Conservation (phyloP, 2,113 vertebrate species). For the Eupsittula cactorum region DNA sequence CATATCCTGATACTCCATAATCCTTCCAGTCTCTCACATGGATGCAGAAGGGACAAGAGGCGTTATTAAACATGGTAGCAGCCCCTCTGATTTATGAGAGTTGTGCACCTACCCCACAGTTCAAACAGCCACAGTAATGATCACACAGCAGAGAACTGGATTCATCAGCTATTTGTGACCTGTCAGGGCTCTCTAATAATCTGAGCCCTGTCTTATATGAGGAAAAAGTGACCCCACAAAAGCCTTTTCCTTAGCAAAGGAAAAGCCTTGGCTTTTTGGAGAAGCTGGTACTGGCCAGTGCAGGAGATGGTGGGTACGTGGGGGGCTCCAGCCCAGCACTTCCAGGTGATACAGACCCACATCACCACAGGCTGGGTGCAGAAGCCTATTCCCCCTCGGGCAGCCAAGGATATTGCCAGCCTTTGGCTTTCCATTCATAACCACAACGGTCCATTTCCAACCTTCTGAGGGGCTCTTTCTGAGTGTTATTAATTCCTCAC, state of each 20-base stretch:
- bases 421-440: not conserved
- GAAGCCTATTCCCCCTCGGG: not conserved
- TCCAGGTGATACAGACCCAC: not conserved
- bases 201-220: accelerated
- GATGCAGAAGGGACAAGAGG: not conserved
- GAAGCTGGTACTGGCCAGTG: not conserved
- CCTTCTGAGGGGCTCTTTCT: not conserved
- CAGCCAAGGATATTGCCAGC: not conserved
- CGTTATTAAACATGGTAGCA: accelerated
- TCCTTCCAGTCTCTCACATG: not conserved
- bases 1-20: not conserved
- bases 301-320: not conserved
- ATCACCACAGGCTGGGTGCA: not conserved
- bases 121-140: not conserved
- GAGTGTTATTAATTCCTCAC: not conserved
- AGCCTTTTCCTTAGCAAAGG: not conserved
- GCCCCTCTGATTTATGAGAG: not conserved
- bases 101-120: not conserved
- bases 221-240: not conserved
- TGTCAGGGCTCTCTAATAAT: not conserved
- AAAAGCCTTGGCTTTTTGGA: not conserved
- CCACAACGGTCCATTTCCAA: not conserved
- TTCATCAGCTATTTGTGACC: not conserved
- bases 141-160: not conserved
- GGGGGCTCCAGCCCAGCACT: not conserved